Base-by-base conservation (phyloP, 2,888 invertebrate species). In the Globia sparganii region DNA sequence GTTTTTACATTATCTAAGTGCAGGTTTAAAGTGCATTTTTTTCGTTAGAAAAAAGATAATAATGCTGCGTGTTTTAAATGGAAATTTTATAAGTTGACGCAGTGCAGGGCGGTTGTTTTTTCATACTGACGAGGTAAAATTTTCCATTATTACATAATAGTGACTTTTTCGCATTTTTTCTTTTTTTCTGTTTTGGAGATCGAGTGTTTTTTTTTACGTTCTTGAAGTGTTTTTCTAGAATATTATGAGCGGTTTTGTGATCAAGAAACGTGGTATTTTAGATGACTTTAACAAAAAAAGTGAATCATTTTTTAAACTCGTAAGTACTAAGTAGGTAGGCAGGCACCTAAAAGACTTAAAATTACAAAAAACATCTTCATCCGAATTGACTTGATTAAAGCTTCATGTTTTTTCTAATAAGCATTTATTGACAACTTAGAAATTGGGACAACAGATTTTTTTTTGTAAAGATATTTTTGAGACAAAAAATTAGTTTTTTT, bases 1-100 rank as follows among this genome's bases (percentile, higher is more conserved):
- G 90, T 86, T 89, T 90, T 89, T 91, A 87, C 80, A 88, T 78
- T 89, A 71, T 91, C 80, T 75, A 75, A 70, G 72, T 77, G 75
- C 71, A 37, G 75, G 74, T 83, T 86, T 90, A 90, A 91, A 92
- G 91, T 91, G 91, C 88, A 94, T 95, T 96, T 96, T 80, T 95
- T 96, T 94, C 89, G 92, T 93, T 93, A 95, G 94, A 96, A 96
- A 96, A 96, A 96, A 92, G 96, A 96, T 96, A 96, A 95, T 95
- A 95, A 95, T 93, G 91, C 91, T 91, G 91, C 90, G 90, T 92
- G 93, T 96, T 96, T 96, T 96, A 96, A 95, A 94, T 93, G 96
- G 96, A 96, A 96, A 95, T 96, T 96, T 96, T 96, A 96, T 95
- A 95, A 94, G 93, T 91, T 78, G 94, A 89, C 92, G 89, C 88